Evolutionary conservation across 1,140 invertebrate species (phyloP), one percentile per base, ranked within the genome.

Genomic region (Drosophila carrolli): DNA sequence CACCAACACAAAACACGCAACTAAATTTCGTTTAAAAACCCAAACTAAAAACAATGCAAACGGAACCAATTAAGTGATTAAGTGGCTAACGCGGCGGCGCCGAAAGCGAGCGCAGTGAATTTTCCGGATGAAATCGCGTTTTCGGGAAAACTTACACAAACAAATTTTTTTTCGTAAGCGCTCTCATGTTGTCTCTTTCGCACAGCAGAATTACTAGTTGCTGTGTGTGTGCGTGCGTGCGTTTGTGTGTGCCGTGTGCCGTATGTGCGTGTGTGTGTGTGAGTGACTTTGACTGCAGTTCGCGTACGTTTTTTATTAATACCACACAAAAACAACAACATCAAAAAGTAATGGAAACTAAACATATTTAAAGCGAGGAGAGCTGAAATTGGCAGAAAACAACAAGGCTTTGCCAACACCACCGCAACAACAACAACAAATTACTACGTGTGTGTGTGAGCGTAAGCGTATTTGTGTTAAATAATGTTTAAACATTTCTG

Each of bases 211-310:
- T 83, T 88, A 86, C 83, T 83, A 86, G 83, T 86, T 88, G 83
- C 83, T 84, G 81, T 86, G 78, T 82, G 74, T 78, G 78, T 78
- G 81, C 67, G 73, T 62, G 66, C 51, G 41, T 78, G 73, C 59
- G 58, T 61, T 67, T 61, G 58, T 55, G 65, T 53, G 70, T 51
- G 59, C 50, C 50, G 50, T 53, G 16, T 37, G 50, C 50, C 77
- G 65, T 75, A 41, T 58, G 29, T 63, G 41, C 51, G 58, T 66
- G 41, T 62, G 60, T 40, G 43, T 73, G 56, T 75, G 59, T 71
- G 53, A 59, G 81, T 85, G 82, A 86, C 82, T 85, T 85, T 85
- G 82, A 85, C 78, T 86, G 82, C 82, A 88, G 63, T 83, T 89
- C 67, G 68, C 75, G 84, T 89, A 80, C 75, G 54, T 76, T 57